Evolutionary conservation across 2,797 vertebrate genomes (phyloP), one percentile per base, ranked within the genome.

Genomic region (Sebastes nivosus): DNA sequence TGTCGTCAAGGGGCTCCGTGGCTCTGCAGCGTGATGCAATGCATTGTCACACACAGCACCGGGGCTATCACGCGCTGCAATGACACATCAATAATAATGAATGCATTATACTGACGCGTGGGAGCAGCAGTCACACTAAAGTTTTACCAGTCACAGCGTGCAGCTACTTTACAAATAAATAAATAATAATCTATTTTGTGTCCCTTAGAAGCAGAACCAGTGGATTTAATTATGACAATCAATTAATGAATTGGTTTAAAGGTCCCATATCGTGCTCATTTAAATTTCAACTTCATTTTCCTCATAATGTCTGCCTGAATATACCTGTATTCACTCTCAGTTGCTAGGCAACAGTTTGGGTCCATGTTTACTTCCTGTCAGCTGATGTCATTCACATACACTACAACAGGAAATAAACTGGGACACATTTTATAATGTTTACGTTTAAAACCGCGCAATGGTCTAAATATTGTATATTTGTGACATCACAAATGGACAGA

Each of bases 11-110:
- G 16, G 16, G 54, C 67, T 75, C 25, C 2, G 54, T 6, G 61
- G 77, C 59, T 60, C 72, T 59, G 74, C 58, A 20, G 55, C 18
- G 24, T 91, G 90, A 91, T 75, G 87, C 84, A 91, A 92, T 2
- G 10, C 52, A 57, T 8, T 66, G 52, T 73, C 67, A 69, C 34
- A 32, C 34, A 11, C 36, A 36, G 18, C 52, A 12, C 50, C 24
- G 13, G 6, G 59, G 36, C 29, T 13, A n/a, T 20, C 52, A 25
- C 57, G 69, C 42, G 6, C 65, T 57, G 57, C 72, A 50, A 10
- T 50, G 76, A 64, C 46, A 42, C 70, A 24, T 75, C 32, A 69
- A 3, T 67, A 64, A 52, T 69, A 72, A 77, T 5, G 20, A 57
- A 85, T 59, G 6, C 38, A 46, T 46, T 32, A 64, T 18, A 16